Conservation (phyloP, 2,797 vertebrate species). For the Antennarius maculatus region DNA sequence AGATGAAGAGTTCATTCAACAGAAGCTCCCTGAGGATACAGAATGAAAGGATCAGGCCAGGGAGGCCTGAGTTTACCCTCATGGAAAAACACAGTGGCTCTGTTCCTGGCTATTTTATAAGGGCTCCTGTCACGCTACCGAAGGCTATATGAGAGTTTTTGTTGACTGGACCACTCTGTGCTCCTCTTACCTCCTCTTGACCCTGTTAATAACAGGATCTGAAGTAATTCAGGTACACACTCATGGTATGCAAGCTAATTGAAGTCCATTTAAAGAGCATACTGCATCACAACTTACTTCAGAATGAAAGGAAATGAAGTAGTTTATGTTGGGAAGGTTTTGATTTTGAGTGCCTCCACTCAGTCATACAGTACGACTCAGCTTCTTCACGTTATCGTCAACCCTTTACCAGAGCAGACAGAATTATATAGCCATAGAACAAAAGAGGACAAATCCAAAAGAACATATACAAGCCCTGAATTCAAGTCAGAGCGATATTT, state of each 20-base stretch:
- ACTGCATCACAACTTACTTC: neutral
- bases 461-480: too few relatives aligned
- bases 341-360: neutral
- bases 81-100: conserved; percentile 50
- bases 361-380: neutral
- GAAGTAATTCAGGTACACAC: neutral
- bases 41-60: conserved; percentile 35
- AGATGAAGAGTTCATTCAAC: conserved; percentile 61
- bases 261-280: too few relatives aligned
- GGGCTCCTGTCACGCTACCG: conserved; percentile 30
- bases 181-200: conserved; percentile 10
- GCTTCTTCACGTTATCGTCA: neutral
- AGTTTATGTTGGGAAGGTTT: neutral
- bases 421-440: too few relatives aligned
- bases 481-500: too few relatives aligned
- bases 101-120: conserved; percentile 33
- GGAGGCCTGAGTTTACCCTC: conserved; percentile 31
- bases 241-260: too few relatives aligned
- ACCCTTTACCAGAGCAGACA: too few relatives aligned
- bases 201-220: neutral
- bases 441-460: too few relatives aligned
- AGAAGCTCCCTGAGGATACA: conserved; percentile 43
- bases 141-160: conserved; percentile 1
- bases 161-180: conserved; percentile 26
- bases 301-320: neutral